These are phyloP conservation scores for Nestor notabilis DNA, from an alignment of 2,113 vertebrate species.

Conservation along the genomic window DNA sequence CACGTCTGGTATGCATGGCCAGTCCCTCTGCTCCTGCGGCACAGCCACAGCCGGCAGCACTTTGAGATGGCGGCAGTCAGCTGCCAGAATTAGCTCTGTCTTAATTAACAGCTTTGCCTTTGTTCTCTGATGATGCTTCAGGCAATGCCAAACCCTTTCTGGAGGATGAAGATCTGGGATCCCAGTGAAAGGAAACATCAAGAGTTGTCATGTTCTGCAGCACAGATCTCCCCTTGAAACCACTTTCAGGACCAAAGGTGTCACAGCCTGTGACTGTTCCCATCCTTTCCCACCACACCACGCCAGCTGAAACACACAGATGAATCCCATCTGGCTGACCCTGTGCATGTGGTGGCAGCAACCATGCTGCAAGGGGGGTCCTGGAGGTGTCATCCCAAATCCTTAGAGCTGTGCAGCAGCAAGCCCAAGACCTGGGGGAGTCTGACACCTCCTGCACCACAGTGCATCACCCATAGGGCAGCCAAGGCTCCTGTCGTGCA, in stretches of 20 bases:
- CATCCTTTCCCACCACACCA: accelerated
- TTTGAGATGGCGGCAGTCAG: neutral
- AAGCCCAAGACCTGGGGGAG: neutral
- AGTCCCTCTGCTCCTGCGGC: neutral
- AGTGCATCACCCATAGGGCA: neutral
- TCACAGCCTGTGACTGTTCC: neutral
- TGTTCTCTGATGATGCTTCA: slow-evolving; percentile 52
- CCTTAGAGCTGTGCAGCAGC: accelerated
- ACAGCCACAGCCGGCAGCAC: neutral
- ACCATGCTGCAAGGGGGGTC: neutral
- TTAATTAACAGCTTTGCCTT: slow-evolving; percentile 65
- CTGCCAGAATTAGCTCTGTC: slow-evolving; percentile 62
- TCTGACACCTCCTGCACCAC: neutral
- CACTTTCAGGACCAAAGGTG: neutral
- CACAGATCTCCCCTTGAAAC: neutral
- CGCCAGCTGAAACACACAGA: neutral
- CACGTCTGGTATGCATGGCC: accelerated
- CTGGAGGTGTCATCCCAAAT: neutral
- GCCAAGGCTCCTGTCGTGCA: neutral
- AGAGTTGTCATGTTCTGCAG: accelerated
- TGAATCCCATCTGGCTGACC: neutral
- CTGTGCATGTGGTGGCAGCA: neutral
- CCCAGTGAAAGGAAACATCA: slow-evolving; percentile 2
- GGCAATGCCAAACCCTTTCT: slow-evolving; percentile 46
- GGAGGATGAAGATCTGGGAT: slow-evolving; percentile 38